These are phyloP conservation scores for Peromyscus nudipes DNA, from an alignment of 2,797 vertebrate species.

Conservation along the genomic window DNA sequence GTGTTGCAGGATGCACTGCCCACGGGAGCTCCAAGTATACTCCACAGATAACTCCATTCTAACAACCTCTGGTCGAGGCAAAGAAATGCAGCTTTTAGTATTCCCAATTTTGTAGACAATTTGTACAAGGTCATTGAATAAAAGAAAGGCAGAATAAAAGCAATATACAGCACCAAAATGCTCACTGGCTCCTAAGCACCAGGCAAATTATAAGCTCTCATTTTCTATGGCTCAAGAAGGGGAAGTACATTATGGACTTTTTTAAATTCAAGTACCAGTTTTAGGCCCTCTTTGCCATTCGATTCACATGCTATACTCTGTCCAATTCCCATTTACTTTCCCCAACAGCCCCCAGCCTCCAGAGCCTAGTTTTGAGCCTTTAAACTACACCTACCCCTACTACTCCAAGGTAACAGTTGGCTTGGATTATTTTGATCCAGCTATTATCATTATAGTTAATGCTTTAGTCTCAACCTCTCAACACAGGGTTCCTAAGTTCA, in stretches of 20 bases:
- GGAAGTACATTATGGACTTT: constrained; percentile 33
- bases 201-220: constrained; percentile 69
- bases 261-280: constrained; percentile 34
- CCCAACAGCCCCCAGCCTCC: background rate
- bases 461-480: constrained; percentile 17
- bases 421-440: constrained; percentile 39
- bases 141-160: constrained; percentile 66
- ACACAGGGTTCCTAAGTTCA: constrained; percentile 6
- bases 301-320: background rate
- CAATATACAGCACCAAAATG: constrained; percentile 34
- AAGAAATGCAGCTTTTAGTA: constrained; percentile 74
- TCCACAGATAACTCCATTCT: constrained; percentile 66
- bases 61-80: constrained; percentile 69
- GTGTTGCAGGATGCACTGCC: constrained; percentile 50
- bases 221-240: constrained; percentile 65
- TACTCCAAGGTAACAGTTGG: constrained; percentile 17
- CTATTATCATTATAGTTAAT: constrained; percentile 36
- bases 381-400: background rate
- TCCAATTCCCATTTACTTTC: constrained; percentile 26
- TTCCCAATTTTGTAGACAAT: constrained; percentile 63
- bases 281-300: constrained; percentile 47
- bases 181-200: constrained; percentile 59
- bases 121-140: constrained; percentile 65
- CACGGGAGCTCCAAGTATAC: constrained; percentile 62
- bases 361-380: background rate